Base-by-base conservation (phyloP, 2,888 invertebrate species). In the Sabatieria punctata region DNA sequence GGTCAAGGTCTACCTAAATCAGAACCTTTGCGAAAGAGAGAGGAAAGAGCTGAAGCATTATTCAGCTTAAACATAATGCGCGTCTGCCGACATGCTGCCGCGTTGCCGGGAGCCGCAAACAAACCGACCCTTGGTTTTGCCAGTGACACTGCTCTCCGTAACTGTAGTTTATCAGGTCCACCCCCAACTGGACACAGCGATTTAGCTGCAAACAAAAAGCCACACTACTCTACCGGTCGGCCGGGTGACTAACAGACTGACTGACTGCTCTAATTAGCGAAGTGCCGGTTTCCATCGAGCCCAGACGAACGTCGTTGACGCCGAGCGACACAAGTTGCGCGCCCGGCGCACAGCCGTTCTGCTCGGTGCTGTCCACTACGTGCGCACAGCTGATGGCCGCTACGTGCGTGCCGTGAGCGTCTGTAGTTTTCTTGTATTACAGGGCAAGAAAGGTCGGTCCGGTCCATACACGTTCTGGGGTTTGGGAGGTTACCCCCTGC, bases 391-490 rank as follows among this genome's bases (percentile, higher is more conserved):
- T 85, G 57, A 97, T 97, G 8, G 86, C 83, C 0, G 93, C 88
- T 3, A 97, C 97, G 67, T 97, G 95, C 0, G 93, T 93, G 24
- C 93, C 97, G 68, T 97, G 97, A 44, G 84, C 79, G 13, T 89
- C 89, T 86, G 63, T 21, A 71, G 30, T 30, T n/a, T n/a, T n/a
- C n/a, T n/a, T n/a, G n/a, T n/a, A n/a, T n/a, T n/a, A n/a, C n/a
- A n/a, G n/a, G n/a, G n/a, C n/a, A n/a, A n/a, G n/a, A n/a, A n/a
- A n/a, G n/a, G n/a, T n/a, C n/a, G n/a, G n/a, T n/a, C n/a, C n/a
- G n/a, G n/a, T n/a, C n/a, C n/a, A n/a, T n/a, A n/a, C n/a, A n/a
- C n/a, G n/a, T n/a, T n/a, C n/a, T n/a, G n/a, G n/a, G n/a, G n/a
- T n/a, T n/a, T n/a, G n/a, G n/a, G n/a, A n/a, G n/a, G n/a, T n/a